Base-by-base conservation (phyloP, 2,113 vertebrate species). In the Mobula hypostoma region DNA sequence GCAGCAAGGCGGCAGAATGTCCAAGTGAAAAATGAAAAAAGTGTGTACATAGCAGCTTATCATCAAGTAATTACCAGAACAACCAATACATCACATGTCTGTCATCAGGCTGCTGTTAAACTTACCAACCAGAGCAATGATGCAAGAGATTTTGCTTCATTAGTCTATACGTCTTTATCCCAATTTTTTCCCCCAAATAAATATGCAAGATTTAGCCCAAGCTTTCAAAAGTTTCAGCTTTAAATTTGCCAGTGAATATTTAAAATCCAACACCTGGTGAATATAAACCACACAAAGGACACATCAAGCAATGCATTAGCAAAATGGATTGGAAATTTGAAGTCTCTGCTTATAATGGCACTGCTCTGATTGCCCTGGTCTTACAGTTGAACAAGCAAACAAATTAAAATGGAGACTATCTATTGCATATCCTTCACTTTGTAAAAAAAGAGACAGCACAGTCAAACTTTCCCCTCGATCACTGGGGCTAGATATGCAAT, bases 1-100 rank as follows among this genome's bases (percentile, higher is more conserved):
- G 29, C 80, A 94, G 94, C 78, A 96, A 94, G 95, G 88, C 96
- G 94, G 96, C 95, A 96, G 95, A 95, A 95, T 96, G 96, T 95
- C 95, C 93, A 96, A 29, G 32, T 58, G 2, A 94, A 95, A 96
- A 95, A 95, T 95, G 95, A 95, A 96, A 94, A 0, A 94, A 91
- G 66, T 61, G 94, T 6, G 7, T 74, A 8, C 4, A 12, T 2
- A 29, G 36, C 11, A 76, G 24, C 1, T 74, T 0, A 56, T 72
- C 40, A 27, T 56, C 7, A 5, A 17, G 17, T n/a, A 68, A 74
- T 74, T 70, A 76, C 3, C 63, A 90, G 56, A 87, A 5, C 27
- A 40, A 48, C 19, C 91, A 40, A 29, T 48, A 29, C 0, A 56
- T 74, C 66, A 93, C 11, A 24, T 2, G 27, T 27, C 32, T 70